A percentile compares a stretch with the other conserved stretches of the same genome.
Conservation (phyloP, 2,888 invertebrate species). For the Megamerina dolium region DNA sequence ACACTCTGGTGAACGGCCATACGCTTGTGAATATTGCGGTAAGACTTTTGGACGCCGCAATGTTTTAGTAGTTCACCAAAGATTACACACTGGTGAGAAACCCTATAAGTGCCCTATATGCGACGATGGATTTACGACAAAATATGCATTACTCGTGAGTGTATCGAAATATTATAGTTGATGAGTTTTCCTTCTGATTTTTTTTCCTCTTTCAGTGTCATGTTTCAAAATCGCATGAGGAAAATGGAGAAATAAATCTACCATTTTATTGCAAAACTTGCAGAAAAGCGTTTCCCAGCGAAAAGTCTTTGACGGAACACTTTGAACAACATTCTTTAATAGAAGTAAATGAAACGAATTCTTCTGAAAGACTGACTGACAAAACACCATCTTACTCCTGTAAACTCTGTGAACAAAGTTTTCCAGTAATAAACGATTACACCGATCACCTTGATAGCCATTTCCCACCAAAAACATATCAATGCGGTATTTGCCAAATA, state of each 20-base stretch:
- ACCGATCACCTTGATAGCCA: slow-evolving; percentile 19
- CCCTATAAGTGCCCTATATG: slow-evolving; percentile 22
- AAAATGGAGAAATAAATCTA: slow-evolving; percentile 18
- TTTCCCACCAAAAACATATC: slow-evolving; percentile 17
- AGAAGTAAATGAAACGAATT: too few relatives aligned
- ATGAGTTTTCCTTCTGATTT: too few relatives aligned
- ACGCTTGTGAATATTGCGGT: slow-evolving; percentile 21
- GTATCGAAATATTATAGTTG: too few relatives aligned
- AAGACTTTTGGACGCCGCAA: slow-evolving; percentile 21
- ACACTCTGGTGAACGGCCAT: slow-evolving; percentile 22
- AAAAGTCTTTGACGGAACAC: slow-evolving; percentile 18
- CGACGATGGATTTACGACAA: not conserved
- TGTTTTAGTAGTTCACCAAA: slow-evolving; percentile 20
- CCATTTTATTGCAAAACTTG: slow-evolving; percentile 20
- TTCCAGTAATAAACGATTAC: slow-evolving; percentile 15
- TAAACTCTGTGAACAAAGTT: slow-evolving; percentile 17
- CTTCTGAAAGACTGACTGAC: too few relatives aligned
- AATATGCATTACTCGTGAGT: not conserved
- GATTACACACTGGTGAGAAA: slow-evolving; percentile 22
- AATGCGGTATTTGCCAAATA: slow-evolving; percentile 21
- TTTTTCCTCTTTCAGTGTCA: too few relatives aligned
- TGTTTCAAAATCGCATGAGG: slow-evolving; percentile 18
- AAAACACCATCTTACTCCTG: slow-evolving; percentile 14
- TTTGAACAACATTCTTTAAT: slow-evolving; percentile 17
- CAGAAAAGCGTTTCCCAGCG: slow-evolving; percentile 18